Conservation (phyloP, 2,797 vertebrate genomes). For the Poecilia velifera region DNA sequence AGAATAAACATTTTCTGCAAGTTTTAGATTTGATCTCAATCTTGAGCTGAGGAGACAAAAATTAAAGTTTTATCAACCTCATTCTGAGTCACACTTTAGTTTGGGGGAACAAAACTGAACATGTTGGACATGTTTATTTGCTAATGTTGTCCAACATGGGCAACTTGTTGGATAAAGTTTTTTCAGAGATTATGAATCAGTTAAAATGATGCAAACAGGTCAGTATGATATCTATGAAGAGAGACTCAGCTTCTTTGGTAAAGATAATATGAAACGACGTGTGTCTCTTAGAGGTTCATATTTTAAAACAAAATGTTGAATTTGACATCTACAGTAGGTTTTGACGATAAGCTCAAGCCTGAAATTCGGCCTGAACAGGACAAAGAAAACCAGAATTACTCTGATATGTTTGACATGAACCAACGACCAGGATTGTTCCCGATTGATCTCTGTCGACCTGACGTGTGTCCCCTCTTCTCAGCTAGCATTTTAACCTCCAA, state of each 20-base stretch:
- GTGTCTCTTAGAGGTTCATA: not conserved
- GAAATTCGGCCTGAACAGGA: constrained; percentile 33
- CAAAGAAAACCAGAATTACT: constrained; percentile 19
- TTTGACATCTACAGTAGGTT: not conserved
- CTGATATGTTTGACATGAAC: constrained; percentile 35
- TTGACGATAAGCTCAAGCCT: constrained; percentile 8
- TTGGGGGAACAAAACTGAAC: not conserved
- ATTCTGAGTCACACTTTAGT: not conserved
- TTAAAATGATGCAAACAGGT: not conserved
- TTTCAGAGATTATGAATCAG: not conserved
- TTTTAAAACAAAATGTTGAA: not conserved
- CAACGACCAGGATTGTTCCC: constrained; percentile 36
- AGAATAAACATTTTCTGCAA: not conserved
- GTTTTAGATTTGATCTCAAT: not conserved
- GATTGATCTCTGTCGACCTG: constrained; percentile 48
- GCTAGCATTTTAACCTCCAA: constrained; percentile 43
- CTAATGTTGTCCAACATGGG: too few relatives aligned
- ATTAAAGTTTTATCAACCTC: not conserved
- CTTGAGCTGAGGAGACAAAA: not conserved
- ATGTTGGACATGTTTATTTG: too few relatives aligned
- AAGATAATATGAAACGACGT: not conserved
- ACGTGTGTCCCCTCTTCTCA: constrained; percentile 40
- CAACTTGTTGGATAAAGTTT: not conserved
- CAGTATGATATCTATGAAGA: not conserved
- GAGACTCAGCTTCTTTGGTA: not conserved